Percentiles rank a stretch among this genome's conserved stretches.
phyloP scores from a whole-genome alignment of 35 echinoderm and acorn worm genomes.

The Anneissia japonica region DNA sequence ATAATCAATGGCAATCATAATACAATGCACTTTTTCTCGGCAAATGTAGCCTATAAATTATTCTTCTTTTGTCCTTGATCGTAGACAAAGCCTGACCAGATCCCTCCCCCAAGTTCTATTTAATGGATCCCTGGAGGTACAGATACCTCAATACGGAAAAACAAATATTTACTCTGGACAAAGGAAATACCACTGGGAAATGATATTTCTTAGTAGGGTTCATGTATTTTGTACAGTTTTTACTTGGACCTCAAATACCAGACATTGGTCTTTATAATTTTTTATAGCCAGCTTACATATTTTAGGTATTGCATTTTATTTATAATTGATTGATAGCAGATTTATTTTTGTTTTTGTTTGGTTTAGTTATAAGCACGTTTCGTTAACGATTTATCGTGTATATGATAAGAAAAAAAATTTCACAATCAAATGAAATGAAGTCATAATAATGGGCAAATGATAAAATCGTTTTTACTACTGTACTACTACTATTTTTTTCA shows the following conservation, averaged over 20 bases:
- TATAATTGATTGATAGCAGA: background rate
- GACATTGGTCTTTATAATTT: background rate
- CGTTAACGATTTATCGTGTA: too few species aligned
- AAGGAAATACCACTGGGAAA: too few species aligned
- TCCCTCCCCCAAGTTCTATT: background rate
- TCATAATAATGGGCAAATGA: too few species aligned
- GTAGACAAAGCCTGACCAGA: background rate
- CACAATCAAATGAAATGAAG: too few species aligned
- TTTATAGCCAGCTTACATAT: background rate
- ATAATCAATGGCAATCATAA: too few species aligned
- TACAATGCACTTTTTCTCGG: background rate
- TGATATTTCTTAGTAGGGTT: background rate
- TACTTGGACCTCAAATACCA: background rate
- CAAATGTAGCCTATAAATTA: background rate
- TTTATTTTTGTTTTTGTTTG: too few species aligned
- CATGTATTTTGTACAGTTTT: background rate
- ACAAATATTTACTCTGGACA: background rate
- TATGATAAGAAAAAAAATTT: too few species aligned
- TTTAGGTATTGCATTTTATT: background rate
- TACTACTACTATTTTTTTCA: too few species aligned
- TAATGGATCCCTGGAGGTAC: background rate
- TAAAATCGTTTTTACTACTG: too few species aligned
- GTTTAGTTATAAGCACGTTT: too few species aligned
- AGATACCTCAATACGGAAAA: background rate
- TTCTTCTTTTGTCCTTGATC: background rate